Conservation (phyloP, 2,888 invertebrate genomes). For the Trachelus tabidus region DNA sequence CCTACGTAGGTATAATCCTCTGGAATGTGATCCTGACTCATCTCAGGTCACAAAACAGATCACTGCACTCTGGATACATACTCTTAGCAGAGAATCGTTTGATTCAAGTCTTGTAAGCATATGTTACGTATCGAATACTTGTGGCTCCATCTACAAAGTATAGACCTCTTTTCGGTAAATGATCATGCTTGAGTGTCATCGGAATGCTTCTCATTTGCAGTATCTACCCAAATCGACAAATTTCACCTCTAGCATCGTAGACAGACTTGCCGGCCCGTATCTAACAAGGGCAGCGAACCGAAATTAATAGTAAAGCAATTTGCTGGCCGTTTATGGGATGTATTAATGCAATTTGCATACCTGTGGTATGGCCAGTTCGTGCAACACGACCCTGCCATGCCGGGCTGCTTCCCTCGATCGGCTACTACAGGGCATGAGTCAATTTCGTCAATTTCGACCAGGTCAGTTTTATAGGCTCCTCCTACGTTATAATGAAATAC, state of each 20-base stretch:
- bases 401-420: conserved; percentile 16
- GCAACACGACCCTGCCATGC: conserved; percentile 2
- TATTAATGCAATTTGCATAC: conserved; percentile 57
- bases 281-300: conserved; percentile 30
- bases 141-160: too few relatives aligned
- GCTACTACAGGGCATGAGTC: conserved; percentile 27
- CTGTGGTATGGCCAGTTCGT: conserved; percentile 14
- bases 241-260: background rate
- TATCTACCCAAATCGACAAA: background rate
- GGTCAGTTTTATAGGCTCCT: conserved; percentile 32
- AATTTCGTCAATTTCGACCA: conserved; percentile 37
- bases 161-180: background rate
- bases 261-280: conserved; percentile 13
- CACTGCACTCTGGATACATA: background rate
- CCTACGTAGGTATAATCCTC: background rate
- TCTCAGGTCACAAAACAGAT: background rate
- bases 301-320: conserved; percentile 57
- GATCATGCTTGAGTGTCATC: background rate
- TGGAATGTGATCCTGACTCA: background rate
- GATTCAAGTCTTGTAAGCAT: background rate
- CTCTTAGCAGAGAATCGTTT: background rate
- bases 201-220: background rate
- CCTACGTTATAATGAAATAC: conserved; percentile 7
- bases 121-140: too few relatives aligned
- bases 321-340: conserved; percentile 53